Evolutionary conservation across 2,113 vertebrate genomes (phyloP), one percentile per base, ranked within the genome.

Genomic region (Myodes glareolus): DNA sequence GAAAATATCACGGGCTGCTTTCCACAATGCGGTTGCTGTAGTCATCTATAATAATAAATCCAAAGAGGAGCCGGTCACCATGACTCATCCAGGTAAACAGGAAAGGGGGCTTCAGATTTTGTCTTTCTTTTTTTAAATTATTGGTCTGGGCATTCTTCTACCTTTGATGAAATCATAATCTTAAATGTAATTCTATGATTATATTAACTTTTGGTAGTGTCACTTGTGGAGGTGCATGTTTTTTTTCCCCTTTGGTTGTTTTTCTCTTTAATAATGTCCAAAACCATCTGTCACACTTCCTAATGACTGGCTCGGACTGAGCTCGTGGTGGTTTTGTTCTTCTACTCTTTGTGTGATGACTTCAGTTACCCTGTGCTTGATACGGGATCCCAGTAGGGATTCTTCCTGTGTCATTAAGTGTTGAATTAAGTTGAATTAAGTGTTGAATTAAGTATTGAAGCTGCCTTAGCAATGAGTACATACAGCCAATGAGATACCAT

Each of bases 41-140:
- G 99, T 99, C 97, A 99, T 99, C 98, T 99, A 99, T 98, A 99
- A 99, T 97, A 99, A 99, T 98, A 99, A 99, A 98, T 99, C 99
- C 96, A 99, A 99, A 63, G 99, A 99, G 55, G 99, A 99, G 77
- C 99, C 99, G 0, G 99, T 99, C 97, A 99, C 99, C 0, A 99
- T 99, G 99, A 99, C 99, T 76, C 99, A 99, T 92, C 99, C 99
- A 99, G 99, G 99, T 99, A 98, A 98, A 98, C 94, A 81, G 72
- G 45, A n/a, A 77, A 88, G 0, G 31, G 11, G 42, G n/a, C 3
- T 72, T 5, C 58, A 50, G n/a, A 27, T 78, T 92, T 96, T 81
- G 25, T 50, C 97, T 84, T 70, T 45, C 10, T 63, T 0, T 75
- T 39, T 92, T 82, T 27, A 94, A 86, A 89, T 77, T 36, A 63